phyloP scores from a whole-genome alignment of 2,113 vertebrate species.

The Dicrurus megarhynchus region DNA sequence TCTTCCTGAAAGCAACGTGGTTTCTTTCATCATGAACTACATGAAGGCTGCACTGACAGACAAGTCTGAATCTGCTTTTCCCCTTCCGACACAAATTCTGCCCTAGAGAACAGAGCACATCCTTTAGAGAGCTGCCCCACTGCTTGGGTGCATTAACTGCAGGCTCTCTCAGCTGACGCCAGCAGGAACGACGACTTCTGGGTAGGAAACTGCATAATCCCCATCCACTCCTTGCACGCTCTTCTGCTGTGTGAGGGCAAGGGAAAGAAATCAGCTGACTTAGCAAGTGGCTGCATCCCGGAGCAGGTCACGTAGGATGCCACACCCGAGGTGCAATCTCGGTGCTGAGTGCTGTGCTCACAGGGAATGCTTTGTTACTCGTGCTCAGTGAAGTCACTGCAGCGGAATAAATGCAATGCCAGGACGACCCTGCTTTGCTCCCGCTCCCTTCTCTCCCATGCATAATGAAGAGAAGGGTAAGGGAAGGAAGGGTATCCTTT shows the following conservation, averaged over 20 bases:
- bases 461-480: neutral
- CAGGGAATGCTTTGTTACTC: neutral
- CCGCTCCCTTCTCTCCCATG: neutral
- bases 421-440: neutral
- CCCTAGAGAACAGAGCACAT: rapidly evolving
- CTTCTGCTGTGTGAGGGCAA: neutral
- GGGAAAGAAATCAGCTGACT: neutral
- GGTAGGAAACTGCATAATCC: neutral
- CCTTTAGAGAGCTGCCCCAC: neutral
- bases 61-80: neutral
- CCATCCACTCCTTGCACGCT: neutral
- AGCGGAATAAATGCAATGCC: neutral
- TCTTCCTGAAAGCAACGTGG: neutral
- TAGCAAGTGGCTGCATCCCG: neutral
- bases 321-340: neutral
- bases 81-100: neutral
- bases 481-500: neutral
- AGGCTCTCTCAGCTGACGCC: neutral
- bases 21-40: neutral
- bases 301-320: neutral
- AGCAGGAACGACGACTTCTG: neutral
- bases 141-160: neutral
- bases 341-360: neutral
- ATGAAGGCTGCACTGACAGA: neutral
- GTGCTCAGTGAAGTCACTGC: neutral